A percentile compares a stretch with the other conserved stretches of the same genome.
Conservation (phyloP, 2,888 invertebrate genomes). For the Copidosoma aretas region DNA sequence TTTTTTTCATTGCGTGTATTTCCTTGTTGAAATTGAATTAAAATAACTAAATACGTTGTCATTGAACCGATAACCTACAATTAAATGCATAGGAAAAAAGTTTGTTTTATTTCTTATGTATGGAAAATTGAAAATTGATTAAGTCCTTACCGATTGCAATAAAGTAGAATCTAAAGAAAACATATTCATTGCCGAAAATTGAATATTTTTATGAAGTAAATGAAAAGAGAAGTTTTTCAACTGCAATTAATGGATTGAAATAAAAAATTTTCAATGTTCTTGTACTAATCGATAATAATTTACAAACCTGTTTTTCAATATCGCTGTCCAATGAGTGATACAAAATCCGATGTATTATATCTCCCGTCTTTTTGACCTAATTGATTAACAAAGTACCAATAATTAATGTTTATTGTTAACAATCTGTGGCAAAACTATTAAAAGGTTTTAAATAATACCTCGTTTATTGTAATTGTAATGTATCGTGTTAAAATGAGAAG, state of each 20-base stretch:
- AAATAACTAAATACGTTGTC: slow-evolving; percentile 12
- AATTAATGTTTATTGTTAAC: neutral
- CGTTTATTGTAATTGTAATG: slow-evolving; percentile 19
- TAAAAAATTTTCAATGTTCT: too few relatives aligned
- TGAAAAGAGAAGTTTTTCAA: slow-evolving; percentile 34
- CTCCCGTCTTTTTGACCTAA: slow-evolving; percentile 23
- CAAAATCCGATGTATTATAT: slow-evolving; percentile 15
- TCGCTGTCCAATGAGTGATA: neutral
- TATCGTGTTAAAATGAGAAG: slow-evolving; percentile 31
- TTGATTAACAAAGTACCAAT: neutral
- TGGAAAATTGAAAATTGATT: neutral
- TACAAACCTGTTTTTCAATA: too few relatives aligned
- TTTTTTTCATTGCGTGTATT: slow-evolving; percentile 3
- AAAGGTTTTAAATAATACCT: slow-evolving; percentile 9
- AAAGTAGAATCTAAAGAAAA: slow-evolving; percentile 36
- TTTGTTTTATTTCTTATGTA: too few relatives aligned
- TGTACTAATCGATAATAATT: too few relatives aligned
- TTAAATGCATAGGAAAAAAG: too few relatives aligned
- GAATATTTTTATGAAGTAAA: slow-evolving; percentile 33
- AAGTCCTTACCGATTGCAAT: slow-evolving; percentile 36
- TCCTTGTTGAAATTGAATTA: slow-evolving; percentile 35
- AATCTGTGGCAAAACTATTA: neutral
- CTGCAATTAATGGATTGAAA: slow-evolving; percentile 3
- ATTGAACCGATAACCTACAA: slow-evolving; percentile 34
- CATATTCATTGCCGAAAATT: slow-evolving; percentile 30